These are phyloP conservation scores for Chionoecetes opilio DNA, from an alignment of 1,140 invertebrate species.

Conservation along the genomic window DNA sequence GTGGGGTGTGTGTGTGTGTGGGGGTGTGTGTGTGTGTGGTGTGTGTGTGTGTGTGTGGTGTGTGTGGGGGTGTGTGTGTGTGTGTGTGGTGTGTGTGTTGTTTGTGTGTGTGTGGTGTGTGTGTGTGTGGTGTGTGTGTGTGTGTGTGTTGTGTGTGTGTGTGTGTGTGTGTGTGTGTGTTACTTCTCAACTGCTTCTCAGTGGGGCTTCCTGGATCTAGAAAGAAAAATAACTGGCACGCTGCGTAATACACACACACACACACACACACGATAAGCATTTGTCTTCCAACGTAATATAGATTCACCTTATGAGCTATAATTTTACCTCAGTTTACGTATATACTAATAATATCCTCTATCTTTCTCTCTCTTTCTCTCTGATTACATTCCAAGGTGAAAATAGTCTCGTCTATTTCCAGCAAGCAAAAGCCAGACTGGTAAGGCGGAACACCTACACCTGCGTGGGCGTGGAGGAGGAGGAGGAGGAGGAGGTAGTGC, in stretches of 20 bases:
- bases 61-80: too few species aligned
- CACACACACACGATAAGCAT: neutral
- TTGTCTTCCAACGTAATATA: neutral
- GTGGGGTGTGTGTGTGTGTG: too few species aligned
- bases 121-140: too few species aligned
- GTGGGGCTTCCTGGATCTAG: neutral
- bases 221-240: neutral
- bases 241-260: neutral
- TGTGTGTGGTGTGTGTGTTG: too few species aligned
- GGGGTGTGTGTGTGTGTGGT: too few species aligned
- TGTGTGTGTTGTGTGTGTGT: constrained; percentile 10
- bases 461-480: neutral
- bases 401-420: constrained; percentile 54
- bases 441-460: neutral
- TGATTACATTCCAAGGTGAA: constrained; percentile 60
- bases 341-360: neutral
- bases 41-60: too few species aligned
- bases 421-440: neutral
- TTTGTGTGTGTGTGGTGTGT: too few species aligned
- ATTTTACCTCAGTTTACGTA: neutral
- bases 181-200: neutral
- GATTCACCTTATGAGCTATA: neutral
- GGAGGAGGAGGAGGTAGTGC: neutral
- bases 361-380: constrained; percentile 12
- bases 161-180: neutral